Base-by-base conservation (phyloP, 2,797 vertebrate species). In the Limnodromus scolopaceus region DNA sequence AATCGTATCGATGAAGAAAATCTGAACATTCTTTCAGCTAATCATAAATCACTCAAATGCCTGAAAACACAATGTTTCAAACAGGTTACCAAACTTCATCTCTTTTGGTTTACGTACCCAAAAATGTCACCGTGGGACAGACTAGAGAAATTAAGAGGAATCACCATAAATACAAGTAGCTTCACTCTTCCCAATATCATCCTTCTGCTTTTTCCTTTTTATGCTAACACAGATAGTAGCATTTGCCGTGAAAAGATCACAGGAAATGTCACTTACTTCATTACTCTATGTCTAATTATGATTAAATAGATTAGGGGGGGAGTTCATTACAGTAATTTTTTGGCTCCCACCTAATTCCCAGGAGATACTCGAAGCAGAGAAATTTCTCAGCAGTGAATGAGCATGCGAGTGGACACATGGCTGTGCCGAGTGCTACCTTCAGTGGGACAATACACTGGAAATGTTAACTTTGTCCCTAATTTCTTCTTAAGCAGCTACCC, bases 21-120 rank as follows among this genome's bases (percentile, higher is more conserved):
- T 8, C n/a, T 39, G n/a, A 71, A 89, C 83, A 86, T 87, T 86
- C 49, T n/a, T 89, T 72, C 83, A 82, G 55, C n/a, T 92, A 95
- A 82, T 11, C 49, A 22, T 69, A 71, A 86, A 92, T 69, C 78
- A 93, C 58, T 86, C 46, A 85, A 83, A 86, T 68, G 10, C 20
- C 68, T 66, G 23, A 88, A 84, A 92, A 41, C 9, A 36, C 24
- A 11, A 5, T 24, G 55, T 64, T 93, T 84, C 53, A 53, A 86
- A 78, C 24, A 79, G 18, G 18, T 55, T 76, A 58, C 18, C 34
- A 63, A 86, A 58, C 25, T 78, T 43, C 36, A 69, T 45, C 64
- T 57, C 53, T 79, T 93, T 39, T 41, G 20, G 10, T 39, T 48
- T 6, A 12, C 0, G 2, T 32, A 46, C 19, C 58, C 15, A 72